These are phyloP conservation scores for Boloria selene DNA, from an alignment of 2,888 invertebrate species.

Conservation along the genomic window DNA sequence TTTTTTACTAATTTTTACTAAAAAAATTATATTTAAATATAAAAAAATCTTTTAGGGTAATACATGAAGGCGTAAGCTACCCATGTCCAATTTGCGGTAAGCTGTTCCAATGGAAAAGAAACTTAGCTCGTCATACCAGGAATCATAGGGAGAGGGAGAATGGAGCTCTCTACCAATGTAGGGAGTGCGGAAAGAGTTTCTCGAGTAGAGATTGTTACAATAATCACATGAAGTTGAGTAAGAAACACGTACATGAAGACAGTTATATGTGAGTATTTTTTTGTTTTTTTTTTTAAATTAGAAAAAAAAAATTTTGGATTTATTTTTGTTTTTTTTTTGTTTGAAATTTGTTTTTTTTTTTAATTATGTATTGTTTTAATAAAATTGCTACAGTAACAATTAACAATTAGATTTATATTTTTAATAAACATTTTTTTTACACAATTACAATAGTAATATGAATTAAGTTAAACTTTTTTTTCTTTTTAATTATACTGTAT, in stretches of 20 bases:
- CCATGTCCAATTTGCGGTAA: conserved; percentile 74
- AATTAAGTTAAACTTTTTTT: no score
- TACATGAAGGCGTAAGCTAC: conserved; percentile 69
- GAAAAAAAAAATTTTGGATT: no score
- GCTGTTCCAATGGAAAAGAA: conserved; percentile 74
- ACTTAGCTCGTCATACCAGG: conserved; percentile 67
- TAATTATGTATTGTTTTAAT: neutral
- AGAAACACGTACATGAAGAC: conserved; percentile 64
- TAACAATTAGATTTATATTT: no score
- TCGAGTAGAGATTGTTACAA: conserved; percentile 68
- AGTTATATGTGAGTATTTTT: conserved; percentile 58
- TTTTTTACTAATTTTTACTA: no score
- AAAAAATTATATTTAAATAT: no score
- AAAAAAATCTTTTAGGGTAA: conserved; percentile 54
- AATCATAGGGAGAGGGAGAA: conserved; percentile 64
- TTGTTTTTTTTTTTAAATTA: neutral
- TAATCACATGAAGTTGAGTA: conserved; percentile 73
- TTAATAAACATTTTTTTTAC: no score
- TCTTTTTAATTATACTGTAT: no score
- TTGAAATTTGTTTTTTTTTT: no score
- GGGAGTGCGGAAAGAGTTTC: conserved; percentile 68
- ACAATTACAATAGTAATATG: no score
- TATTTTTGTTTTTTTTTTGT: neutral
- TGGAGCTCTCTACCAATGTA: conserved; percentile 61
- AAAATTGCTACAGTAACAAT: no score